Base-by-base conservation (phyloP, 2,113 vertebrate species). In the Chaenogobius annularis region DNA sequence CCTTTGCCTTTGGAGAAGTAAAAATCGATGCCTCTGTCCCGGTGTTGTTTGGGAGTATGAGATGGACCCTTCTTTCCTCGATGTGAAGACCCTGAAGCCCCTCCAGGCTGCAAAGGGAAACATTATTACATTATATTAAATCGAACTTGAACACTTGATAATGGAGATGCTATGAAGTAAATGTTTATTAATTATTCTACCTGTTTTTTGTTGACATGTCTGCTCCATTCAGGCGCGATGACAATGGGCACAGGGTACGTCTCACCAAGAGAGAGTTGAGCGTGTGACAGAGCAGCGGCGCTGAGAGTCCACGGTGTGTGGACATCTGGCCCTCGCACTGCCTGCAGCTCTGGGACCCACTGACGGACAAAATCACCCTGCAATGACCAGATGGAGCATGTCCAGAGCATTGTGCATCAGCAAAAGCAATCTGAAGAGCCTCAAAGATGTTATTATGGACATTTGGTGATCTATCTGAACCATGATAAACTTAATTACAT, bases 1-100 rank as follows among this genome's bases (percentile, higher is more conserved):
- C 90, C 84, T 71, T 93, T 95, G 78, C 92, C 93, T 65, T 8
- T 83, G 68, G 94, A 93, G 71, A 95, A 95, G 76, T 95, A 96
- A 80, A 95, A 95, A 69, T 95, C 95, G 1, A 92, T 89, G 66
- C 94, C 94, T 85, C 93, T 85, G 88, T 92, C 89, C 31, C 77
- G 79, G 72, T 90, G 92, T 66, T 92, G 93, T 0, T 7, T 78
- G 12, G 92, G 86, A 0, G 58, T 62, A 67, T 81, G 77, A 0
- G 92, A 91, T 0, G 90, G 84, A 10, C 90, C 91, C 37, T 84
- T 93, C 73, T 58, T 92, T 68, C 89, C 90, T 87, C 85, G 86
- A 1, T 70, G 40, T 31, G 87, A 83, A 20, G 88, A 52, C 3
- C 82, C 82, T 22, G 79, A 20, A 63, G 61, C 61, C 40, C 72